Conservation (phyloP, 2,113 vertebrate genomes). For the Rhineura floridana region DNA sequence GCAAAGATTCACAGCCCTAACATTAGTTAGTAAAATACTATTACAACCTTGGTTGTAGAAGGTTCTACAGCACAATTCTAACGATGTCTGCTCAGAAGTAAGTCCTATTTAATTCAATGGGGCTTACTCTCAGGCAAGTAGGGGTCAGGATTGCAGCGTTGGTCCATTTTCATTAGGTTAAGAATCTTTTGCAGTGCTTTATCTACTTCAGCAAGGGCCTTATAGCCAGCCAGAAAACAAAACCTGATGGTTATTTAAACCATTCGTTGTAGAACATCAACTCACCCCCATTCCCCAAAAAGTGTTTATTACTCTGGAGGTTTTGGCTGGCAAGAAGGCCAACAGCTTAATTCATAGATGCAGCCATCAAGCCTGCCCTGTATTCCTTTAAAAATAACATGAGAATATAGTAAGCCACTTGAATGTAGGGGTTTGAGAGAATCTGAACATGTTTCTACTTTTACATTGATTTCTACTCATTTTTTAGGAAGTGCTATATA, state of each 20-base stretch:
- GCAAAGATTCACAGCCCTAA: background rate
- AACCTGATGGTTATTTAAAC: background rate
- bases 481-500: conserved; percentile 63
- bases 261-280: background rate
- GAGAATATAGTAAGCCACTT: conserved; percentile 47
- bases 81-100: no score
- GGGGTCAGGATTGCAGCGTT: no score
- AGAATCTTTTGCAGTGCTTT: background rate
- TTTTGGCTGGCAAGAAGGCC: background rate
- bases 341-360: background rate
- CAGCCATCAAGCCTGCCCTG: background rate
- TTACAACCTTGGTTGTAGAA: no score
- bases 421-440: no score
- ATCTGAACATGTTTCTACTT: conserved; percentile 47
- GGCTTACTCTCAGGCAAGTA: background rate
- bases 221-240: background rate
- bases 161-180: background rate
- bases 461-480: conserved; percentile 58
- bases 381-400: no score
- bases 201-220: background rate
- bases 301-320: background rate
- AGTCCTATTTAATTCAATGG: no score
- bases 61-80: no score
- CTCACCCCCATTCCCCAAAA: background rate
- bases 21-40: no score